Evolutionary conservation across 2,888 invertebrate genomes (phyloP).

Genomic region (Gymnocheta viridis): DNA sequence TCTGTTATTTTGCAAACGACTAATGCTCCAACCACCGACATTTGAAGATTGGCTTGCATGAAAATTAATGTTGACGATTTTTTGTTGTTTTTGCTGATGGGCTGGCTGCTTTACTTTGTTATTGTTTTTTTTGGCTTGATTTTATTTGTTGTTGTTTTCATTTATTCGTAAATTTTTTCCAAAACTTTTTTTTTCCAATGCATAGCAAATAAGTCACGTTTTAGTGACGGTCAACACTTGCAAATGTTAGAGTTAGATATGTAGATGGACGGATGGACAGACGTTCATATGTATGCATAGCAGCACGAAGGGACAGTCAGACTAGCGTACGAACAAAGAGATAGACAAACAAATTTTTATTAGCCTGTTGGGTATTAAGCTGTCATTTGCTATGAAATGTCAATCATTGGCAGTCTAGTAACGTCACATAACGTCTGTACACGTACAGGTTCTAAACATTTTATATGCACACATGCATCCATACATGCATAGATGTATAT

Average conservation of each 20-base stretch:
- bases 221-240: constrained; percentile 69
- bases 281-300: constrained; percentile 30
- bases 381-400: constrained; percentile 72
- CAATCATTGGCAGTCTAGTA: constrained; percentile 71
- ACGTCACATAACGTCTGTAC: constrained; percentile 69
- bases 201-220: constrained; percentile 70
- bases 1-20: constrained; percentile 47
- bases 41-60: constrained; percentile 66
- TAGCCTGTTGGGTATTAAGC: constrained; percentile 69
- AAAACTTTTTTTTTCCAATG: constrained; percentile 50
- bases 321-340: constrained; percentile 14
- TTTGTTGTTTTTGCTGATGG: constrained; percentile 34
- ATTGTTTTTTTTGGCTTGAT: constrained; percentile 45
- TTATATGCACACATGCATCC: background rate
- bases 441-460: constrained; percentile 53
- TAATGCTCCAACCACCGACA: constrained; percentile 45
- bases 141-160: constrained; percentile 57
- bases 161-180: constrained; percentile 23
- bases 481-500: constrained; percentile 3
- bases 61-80: constrained; percentile 67
- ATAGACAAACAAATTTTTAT: constrained; percentile 68
- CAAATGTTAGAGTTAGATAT: constrained; percentile 62
- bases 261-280: constrained; percentile 47
- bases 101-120: background rate
- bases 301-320: constrained; percentile 31